A percentile compares a stretch with the other conserved stretches of the same genome.
Evolutionary conservation across 23 tunicate genomes (phyloP).

Genomic region (Diplosoma virens): DNA sequence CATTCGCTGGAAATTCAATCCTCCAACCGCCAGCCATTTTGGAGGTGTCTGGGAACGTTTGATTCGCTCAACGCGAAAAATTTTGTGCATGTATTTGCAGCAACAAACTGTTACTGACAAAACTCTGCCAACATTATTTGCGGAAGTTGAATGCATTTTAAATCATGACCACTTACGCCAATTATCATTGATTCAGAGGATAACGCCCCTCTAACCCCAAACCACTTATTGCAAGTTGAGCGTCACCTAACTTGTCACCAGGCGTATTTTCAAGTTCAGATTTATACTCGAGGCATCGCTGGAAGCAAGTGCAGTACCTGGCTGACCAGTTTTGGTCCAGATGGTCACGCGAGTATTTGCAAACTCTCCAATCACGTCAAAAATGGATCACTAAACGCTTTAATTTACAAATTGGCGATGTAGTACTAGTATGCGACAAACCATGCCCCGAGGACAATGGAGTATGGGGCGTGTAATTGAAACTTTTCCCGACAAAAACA

Average conservation of each 20-base stretch:
- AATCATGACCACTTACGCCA: too few species aligned
- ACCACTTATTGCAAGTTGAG: background rate
- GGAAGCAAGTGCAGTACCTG: slow-evolving; percentile 25
- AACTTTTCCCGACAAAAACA: too few species aligned
- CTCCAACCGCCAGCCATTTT: too few species aligned
- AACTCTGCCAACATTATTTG: too few species aligned
- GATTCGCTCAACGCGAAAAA: too few species aligned
- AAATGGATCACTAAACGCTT: slow-evolving; percentile 1
- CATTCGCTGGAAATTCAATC: too few species aligned
- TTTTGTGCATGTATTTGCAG: too few species aligned
- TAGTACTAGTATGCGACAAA: background rate
- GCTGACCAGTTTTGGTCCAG: slow-evolving; percentile 26
- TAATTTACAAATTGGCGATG: background rate
- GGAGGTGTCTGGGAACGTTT: too few species aligned
- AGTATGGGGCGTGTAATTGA: too few species aligned
- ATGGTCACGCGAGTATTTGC: slow-evolving; percentile 6
- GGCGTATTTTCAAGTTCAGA: slow-evolving; percentile 6
- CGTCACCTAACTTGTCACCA: background rate
- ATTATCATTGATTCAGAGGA: too few species aligned
- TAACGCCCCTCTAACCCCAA: slow-evolving; percentile 3
- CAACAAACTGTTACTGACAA: too few species aligned
- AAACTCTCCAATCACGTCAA: background rate
- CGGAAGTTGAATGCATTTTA: too few species aligned
- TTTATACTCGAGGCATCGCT: background rate
- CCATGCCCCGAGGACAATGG: background rate